Percentiles rank a stretch among this genome's conserved stretches.
Evolutionary conservation across 1,140 invertebrate species (phyloP).

Genomic region (Euborellia annulipes): DNA sequence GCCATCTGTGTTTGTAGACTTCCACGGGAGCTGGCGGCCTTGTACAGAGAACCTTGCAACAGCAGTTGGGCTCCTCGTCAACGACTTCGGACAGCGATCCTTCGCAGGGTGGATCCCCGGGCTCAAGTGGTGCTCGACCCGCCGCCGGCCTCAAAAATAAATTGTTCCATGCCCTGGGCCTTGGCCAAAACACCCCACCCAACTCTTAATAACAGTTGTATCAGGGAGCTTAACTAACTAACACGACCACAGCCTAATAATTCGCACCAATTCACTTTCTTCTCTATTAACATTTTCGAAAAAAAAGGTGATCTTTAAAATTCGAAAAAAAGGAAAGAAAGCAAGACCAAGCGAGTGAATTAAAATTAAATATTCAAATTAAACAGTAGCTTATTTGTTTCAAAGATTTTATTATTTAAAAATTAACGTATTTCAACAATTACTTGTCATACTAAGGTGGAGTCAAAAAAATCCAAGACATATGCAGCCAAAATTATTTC

Average conservation of each 20-base stretch:
- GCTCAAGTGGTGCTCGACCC: constrained; percentile 28
- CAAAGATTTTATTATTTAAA: no score
- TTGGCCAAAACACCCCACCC: constrained; percentile 17
- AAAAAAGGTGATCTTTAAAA: no score
- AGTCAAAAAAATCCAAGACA: no score
- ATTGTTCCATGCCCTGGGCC: constrained; percentile 40
- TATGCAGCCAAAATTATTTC: no score
- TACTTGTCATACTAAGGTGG: no score
- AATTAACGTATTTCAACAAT: no score
- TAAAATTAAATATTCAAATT: no score
- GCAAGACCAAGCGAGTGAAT: no score
- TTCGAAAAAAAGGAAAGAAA: no score
- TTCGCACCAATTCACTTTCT: not conserved
- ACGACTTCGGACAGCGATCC: constrained; percentile 10
- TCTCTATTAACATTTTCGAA: no score
- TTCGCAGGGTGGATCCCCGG: constrained; percentile 23
- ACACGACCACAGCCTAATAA: not conserved
- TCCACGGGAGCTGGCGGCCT: constrained; percentile 19
- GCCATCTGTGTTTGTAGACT: constrained; percentile 19
- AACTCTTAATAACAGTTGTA: constrained; percentile 5
- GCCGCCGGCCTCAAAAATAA: constrained; percentile 38
- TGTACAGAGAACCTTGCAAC: constrained; percentile 24
- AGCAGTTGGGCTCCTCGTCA: not conserved
- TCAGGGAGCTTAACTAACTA: not conserved
- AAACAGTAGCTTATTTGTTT: no score